Base-by-base conservation (phyloP, 2,888 invertebrate species). In the Euplagia quadripunctaria region DNA sequence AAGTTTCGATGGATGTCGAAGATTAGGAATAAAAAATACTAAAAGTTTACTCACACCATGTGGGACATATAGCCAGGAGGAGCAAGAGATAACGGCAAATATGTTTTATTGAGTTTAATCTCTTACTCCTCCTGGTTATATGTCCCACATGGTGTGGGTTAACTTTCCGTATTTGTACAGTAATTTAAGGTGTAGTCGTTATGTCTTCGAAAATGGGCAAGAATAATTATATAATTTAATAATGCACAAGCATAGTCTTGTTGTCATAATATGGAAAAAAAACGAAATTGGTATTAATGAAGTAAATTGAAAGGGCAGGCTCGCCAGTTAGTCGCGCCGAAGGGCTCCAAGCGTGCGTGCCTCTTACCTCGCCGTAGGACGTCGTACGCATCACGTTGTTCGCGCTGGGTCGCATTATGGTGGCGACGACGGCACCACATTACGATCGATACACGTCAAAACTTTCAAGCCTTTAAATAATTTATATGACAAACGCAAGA, bases 321-420 rank as follows among this genome's bases (percentile, higher is more conserved):
- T 85, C 84, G 82, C 84, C 84, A 78, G 85, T 82, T 75, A 80
- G 88, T 90, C 88, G 92, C 90, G 92, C 90, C 89, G 83, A 86
- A 86, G 89, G 86, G 74, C 85, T 82, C 85, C 86, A 84, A 83
- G 87, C 89, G 89, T 86, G 91, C 89, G 86, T 85, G 90, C 87
- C 85, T 84, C 90, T 82, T 89, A 88, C 90, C 85, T 84, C 93
- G 81, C 92, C 79, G 87, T 91, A 87, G 91, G 93, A 90, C 90
- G 91, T 84, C 93, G 81, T 84, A 83, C 86, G 86, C 87, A 83
- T 86, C 89, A 86, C 84, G 85, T 88, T 88, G 88, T 90, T 87
- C 88, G 89, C 88, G 87, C 88, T 87, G 86, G 83, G 82, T 86
- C 81, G 81, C 86, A 85, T 86, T 85, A 86, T 87, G 79, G 85